These are phyloP conservation scores for Ginglymostoma cirratum DNA, from an alignment of 2,113 vertebrate species.

Conservation along the genomic window DNA sequence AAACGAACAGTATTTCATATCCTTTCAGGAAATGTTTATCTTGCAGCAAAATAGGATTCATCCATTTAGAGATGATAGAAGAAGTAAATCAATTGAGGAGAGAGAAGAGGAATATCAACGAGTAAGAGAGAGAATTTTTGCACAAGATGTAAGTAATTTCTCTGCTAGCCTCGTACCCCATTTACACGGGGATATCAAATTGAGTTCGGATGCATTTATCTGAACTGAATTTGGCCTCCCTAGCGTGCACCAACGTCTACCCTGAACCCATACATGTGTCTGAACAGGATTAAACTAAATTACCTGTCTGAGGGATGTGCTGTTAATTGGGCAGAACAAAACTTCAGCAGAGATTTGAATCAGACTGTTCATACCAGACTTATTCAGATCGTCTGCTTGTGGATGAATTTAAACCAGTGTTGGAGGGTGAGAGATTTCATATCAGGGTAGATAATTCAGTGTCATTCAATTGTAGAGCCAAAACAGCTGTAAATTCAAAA, in stretches of 20 bases:
- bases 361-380: slow-evolving; percentile 16
- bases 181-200: slow-evolving; percentile 33
- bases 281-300: slow-evolving; percentile 18
- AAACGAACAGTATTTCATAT: slow-evolving; percentile 37
- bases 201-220: slow-evolving; percentile 27
- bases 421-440: not conserved
- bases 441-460: not conserved
- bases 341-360: not conserved
- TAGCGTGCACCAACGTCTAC: slow-evolving; percentile 1
- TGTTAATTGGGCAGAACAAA: slow-evolving; percentile 20
- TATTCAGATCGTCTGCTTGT: not conserved
- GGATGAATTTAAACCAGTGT: slow-evolving; percentile 9
- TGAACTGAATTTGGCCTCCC: slow-evolving; percentile 34
- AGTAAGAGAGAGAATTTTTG: slow-evolving; percentile 89
- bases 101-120: slow-evolving; percentile 92
- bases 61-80: slow-evolving; percentile 78
- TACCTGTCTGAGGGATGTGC: slow-evolving; percentile 25
- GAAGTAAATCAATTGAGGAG: slow-evolving; percentile 96
- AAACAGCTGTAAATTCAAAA: slow-evolving; percentile 35
- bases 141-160: slow-evolving; percentile 78
- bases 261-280: slow-evolving; percentile 7
- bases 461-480: not conserved
- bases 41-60: slow-evolving; percentile 73
- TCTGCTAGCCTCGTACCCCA: slow-evolving; percentile 35
- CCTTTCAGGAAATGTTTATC: slow-evolving; percentile 39